A percentile compares a stretch with the other conserved stretches of the same genome.
Conservation (phyloP, 2,888 invertebrate species). For the Agrochola litura region DNA sequence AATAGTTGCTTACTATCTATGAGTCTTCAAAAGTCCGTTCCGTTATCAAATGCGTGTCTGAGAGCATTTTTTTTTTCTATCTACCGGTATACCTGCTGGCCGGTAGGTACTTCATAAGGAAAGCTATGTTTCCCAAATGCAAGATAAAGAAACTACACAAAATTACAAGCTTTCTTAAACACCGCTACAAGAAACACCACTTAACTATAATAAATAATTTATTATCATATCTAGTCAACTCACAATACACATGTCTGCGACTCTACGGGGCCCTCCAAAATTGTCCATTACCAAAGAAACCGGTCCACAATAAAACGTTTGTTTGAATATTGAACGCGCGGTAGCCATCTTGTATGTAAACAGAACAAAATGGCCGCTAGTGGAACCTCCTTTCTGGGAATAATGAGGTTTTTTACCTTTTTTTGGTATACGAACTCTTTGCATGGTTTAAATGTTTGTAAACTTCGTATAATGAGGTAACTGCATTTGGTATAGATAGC, state of each 20-base stretch:
- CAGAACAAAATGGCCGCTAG: slow-evolving; percentile 75
- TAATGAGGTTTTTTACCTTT: slow-evolving; percentile 57
- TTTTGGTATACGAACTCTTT: slow-evolving; percentile 60
- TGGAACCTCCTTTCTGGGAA: slow-evolving; percentile 70
- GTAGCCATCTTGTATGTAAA: slow-evolving; percentile 78
- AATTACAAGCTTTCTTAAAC: slow-evolving; percentile 33
- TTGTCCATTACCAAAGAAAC: slow-evolving; percentile 50
- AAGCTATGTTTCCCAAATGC: slow-evolving; percentile 1
- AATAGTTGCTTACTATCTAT: no score
- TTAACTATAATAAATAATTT: slow-evolving; percentile 46
- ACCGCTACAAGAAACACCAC: slow-evolving; percentile 31
- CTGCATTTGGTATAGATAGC: slow-evolving; percentile 8
- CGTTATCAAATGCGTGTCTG: background rate
- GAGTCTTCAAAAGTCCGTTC: background rate
- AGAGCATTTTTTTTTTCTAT: background rate
- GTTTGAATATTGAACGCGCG: slow-evolving; percentile 75
- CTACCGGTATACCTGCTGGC: background rate
- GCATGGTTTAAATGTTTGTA: slow-evolving; percentile 58
- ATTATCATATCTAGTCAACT: slow-evolving; percentile 37
- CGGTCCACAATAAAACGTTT: slow-evolving; percentile 71
- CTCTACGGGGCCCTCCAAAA: slow-evolving; percentile 57
- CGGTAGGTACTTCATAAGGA: background rate
- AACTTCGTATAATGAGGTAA: slow-evolving; percentile 55
- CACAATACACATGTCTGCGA: slow-evolving; percentile 37
- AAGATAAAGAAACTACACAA: slow-evolving; percentile 30